Percentiles rank a stretch among this genome's conserved stretches.
Evolutionary conservation across 2,888 invertebrate species (phyloP).

Genomic region (Lycophotia porphyrea): DNA sequence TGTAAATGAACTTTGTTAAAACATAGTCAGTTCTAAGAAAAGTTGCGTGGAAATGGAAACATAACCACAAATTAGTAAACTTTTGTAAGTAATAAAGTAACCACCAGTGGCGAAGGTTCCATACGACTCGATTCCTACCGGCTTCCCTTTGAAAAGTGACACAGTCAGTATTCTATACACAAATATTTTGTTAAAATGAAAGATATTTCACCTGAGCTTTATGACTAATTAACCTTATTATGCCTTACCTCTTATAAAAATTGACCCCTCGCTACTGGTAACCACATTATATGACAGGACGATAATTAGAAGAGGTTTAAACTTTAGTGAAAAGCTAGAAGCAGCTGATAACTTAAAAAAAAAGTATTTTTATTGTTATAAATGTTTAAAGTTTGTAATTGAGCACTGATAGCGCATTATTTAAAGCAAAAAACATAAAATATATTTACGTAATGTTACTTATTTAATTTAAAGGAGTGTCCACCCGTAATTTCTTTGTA

Average conservation of each 20-base stretch:
- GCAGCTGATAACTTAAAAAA: neutral
- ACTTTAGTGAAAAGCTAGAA: neutral
- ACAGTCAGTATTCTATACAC: too few relatives aligned
- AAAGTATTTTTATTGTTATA: neutral
- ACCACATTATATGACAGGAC: constrained; percentile 2
- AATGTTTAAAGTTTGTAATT: constrained; percentile 10
- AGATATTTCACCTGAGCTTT: too few relatives aligned
- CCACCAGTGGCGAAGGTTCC: too few relatives aligned
- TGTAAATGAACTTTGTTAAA: neutral
- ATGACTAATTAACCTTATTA: too few relatives aligned
- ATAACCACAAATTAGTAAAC: constrained; percentile 1
- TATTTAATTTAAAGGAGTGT: constrained; percentile 34
- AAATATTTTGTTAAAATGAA: too few relatives aligned
- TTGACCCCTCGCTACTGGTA: too few relatives aligned
- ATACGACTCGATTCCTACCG: too few relatives aligned
- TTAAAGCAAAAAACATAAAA: neutral
- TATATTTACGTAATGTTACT: constrained; percentile 1
- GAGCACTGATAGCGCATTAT: constrained; percentile 8
- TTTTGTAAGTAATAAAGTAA: neutral
- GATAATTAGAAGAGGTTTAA: neutral
- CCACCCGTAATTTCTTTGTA: constrained; percentile 65
- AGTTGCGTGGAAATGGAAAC: neutral
- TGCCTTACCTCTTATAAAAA: too few relatives aligned
- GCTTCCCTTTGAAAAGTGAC: too few relatives aligned
- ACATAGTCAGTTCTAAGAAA: constrained; percentile 3